phyloP scores from a whole-genome alignment of 1,140 invertebrate species.

The Goniozus legneri region DNA sequence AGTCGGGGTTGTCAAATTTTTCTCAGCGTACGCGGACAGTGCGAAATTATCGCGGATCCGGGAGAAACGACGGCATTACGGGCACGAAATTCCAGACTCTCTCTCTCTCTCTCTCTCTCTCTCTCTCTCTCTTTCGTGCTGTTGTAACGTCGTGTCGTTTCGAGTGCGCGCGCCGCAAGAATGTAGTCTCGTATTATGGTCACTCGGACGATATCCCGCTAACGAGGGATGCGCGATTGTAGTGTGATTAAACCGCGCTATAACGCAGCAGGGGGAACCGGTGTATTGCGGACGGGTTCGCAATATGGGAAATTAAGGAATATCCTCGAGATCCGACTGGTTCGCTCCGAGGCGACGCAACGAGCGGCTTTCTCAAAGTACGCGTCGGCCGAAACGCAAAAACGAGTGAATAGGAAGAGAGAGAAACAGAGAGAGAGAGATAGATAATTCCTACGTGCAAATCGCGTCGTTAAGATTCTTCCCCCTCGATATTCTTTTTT shows the following conservation, averaged over 20 bases:
- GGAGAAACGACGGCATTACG: too few relatives aligned
- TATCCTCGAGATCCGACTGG: constrained; percentile 9
- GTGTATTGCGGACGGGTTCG: constrained; percentile 20
- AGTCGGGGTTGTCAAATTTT: too few relatives aligned
- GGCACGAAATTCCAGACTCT: not conserved
- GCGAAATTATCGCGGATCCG: too few relatives aligned
- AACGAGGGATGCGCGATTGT: constrained; percentile 45
- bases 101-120: not conserved
- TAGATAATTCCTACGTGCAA: not conserved
- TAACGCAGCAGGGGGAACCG: constrained; percentile 38
- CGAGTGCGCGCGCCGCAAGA: constrained; percentile 26
- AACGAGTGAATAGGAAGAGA: constrained; percentile 1
- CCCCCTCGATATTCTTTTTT: too few relatives aligned
- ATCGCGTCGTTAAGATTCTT: not conserved
- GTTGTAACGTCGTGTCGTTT: constrained; percentile 9
- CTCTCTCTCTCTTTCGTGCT: constrained; percentile 5
- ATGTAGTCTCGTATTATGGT: constrained; percentile 44
- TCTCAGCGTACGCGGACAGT: too few relatives aligned
- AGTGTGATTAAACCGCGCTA: constrained; percentile 46
- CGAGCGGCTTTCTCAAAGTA: not conserved
- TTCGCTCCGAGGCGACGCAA: too few relatives aligned
- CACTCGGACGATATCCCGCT: constrained; percentile 44
- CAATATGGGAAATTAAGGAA: constrained; percentile 47
- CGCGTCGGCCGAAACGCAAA: too few relatives aligned
- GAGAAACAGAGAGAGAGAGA: constrained; percentile 16